These are phyloP conservation scores for Helobdella robusta DNA, from an alignment of 2,888 invertebrate species.

Conservation along the genomic window DNA sequence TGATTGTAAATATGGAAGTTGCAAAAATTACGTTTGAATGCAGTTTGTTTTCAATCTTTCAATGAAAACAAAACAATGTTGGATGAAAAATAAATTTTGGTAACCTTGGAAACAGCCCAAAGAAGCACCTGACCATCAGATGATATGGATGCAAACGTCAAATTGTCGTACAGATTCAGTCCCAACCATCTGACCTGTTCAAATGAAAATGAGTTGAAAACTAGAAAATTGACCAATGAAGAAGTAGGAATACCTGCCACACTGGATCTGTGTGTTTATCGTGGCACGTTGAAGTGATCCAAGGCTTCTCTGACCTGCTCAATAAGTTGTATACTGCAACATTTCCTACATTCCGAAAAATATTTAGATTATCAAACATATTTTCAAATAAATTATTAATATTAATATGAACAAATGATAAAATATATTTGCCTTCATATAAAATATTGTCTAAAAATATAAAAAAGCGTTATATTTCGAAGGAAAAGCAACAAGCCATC, in stretches of 20 bases:
- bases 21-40: no score
- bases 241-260: conserved; percentile 58
- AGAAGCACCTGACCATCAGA: conserved; percentile 80
- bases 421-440: no score
- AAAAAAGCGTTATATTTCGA: no score
- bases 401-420: no score
- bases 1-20: no score
- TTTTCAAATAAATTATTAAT: no score
- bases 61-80: background rate
- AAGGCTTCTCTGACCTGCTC: conserved; percentile 53
- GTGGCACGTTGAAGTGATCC: conserved; percentile 58
- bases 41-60: no score
- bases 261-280: conserved; percentile 81
- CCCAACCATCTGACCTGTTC: conserved; percentile 73
- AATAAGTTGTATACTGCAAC: conserved; percentile 77
- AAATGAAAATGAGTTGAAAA: background rate
- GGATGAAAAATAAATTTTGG: background rate
- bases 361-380: no score
- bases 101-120: conserved; percentile 52
- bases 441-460: no score
- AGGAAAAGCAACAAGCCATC: no score
- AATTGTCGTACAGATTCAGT: conserved; percentile 78
- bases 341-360: no score
- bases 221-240: background rate
- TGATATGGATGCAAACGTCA: conserved; percentile 81